Base-by-base conservation (phyloP, 37 sponge, comb jelly and placozoan species). In the Axinella damicornis region DNA sequence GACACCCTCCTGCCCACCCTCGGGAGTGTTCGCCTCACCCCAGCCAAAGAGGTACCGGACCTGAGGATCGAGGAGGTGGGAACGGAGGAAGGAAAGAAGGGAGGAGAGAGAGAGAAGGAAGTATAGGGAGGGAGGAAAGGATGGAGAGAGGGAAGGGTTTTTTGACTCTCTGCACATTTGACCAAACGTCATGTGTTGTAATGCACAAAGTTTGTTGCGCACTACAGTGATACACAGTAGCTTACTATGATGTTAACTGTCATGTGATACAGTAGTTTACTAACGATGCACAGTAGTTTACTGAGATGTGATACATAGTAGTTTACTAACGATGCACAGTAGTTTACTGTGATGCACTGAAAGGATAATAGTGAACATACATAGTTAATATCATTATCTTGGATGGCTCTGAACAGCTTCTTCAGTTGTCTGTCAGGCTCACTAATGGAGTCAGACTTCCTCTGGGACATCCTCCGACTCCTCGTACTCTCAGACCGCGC, bases 21-120 rank as follows among this genome's bases (percentile, higher is more conserved):
- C 24, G 33, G 22, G 53, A n/a, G 69, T 27, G 18, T n/a, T 57
- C 18, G 56, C 31, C 21, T 81, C 66, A 6, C 61, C 76, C 83
- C 87, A 86, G 28, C 84, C 87, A 57, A 94, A 83, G 56, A 94
- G 32, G 57, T 80, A 94, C 19, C 73, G 53, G 2, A 93, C 90
- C 87, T 85, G 54, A 13, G 31, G 28, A 46, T n/a, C n/a, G n/a
- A n/a, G n/a, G 57, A 56, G 18, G 15, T 56, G 18, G 57, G 57
- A 15, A 56, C 57, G 18, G 27, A 25, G 63, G 27, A 11, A 61
- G 63, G 27, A 27, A 14, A 14, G 5, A 5, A 25, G n/a, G 27
- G n/a, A 61, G 63, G 46, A 46, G 46, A 12, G 46, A 12, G 46
- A 9, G 6, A 61, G n/a, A 61, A 14, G 46, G 9, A 9, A 46